Conservation (phyloP, 1,140 invertebrate genomes). For the Pteromalus puparum region DNA sequence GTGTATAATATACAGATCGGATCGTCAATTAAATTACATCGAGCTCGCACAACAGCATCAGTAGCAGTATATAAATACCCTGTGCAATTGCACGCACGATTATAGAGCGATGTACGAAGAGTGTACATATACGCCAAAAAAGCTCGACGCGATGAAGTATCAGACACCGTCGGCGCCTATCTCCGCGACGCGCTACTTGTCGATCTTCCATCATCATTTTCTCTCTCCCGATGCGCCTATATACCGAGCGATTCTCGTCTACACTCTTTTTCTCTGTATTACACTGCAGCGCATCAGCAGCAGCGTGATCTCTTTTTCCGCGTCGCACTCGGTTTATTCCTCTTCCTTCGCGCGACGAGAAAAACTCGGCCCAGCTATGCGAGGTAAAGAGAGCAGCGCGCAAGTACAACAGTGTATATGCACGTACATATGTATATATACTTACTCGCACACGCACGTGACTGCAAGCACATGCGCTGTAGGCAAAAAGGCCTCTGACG, state of each 20-base stretch:
- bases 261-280: conserved; percentile 12
- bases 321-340: not conserved
- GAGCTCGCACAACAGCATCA: no score
- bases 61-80: no score
- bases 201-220: not conserved
- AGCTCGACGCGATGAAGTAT: not conserved
- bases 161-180: not conserved
- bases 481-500: not conserved
- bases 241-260: not conserved
- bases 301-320: conserved; percentile 10
- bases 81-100: no score
- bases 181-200: not conserved
- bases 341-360: not conserved
- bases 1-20: no score
- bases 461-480: not conserved
- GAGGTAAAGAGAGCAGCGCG: not conserved
- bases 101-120: no score
- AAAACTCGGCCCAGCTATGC: conserved; percentile 2
- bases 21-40: no score
- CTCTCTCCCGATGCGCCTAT: not conserved
- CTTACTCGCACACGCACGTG: not conserved
- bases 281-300: no score
- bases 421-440: no score
- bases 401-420: no score
- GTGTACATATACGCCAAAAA: not conserved